Percentiles rank a stretch among this genome's conserved stretches.
These are phyloP conservation scores for Nomada goodeniana DNA, from an alignment of 2,888 invertebrate species.

Conservation along the genomic window DNA sequence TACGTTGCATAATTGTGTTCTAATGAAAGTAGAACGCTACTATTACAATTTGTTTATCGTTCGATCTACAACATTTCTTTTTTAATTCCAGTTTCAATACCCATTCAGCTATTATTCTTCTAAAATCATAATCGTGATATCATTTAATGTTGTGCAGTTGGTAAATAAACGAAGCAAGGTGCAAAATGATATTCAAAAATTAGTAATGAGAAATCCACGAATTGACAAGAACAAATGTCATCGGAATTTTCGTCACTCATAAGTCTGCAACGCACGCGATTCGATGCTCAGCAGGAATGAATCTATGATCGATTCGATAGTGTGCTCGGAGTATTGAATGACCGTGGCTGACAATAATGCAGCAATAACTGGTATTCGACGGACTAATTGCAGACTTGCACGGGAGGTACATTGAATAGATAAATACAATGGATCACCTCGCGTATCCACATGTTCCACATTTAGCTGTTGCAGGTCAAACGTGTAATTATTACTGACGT, in stretches of 20 bases:
- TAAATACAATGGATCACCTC: background rate
- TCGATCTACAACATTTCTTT: too few species aligned
- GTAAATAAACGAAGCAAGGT: too few species aligned
- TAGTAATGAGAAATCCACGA: too few species aligned
- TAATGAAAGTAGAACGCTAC: too few species aligned
- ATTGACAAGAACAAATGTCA: background rate
- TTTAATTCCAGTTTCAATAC: too few species aligned
- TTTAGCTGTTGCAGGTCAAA: background rate
- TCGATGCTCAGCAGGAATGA: conserved; percentile 19
- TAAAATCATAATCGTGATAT: too few species aligned
- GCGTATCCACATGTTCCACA: background rate
- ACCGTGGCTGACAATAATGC: conserved; percentile 46
- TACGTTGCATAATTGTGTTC: too few species aligned
- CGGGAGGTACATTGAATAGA: background rate
- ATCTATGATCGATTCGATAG: conserved; percentile 41
- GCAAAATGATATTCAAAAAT: too few species aligned
- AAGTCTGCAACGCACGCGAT: background rate
- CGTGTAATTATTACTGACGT: background rate
- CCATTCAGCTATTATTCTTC: too few species aligned
- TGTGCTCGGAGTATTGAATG: conserved; percentile 32
- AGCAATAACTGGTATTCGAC: conserved; percentile 38
- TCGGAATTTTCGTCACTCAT: conserved; percentile 6
- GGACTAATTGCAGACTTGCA: background rate
- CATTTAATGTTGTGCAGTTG: too few species aligned
- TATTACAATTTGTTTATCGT: too few species aligned